Percentiles rank a stretch among this genome's conserved stretches.
phyloP scores from a whole-genome alignment of 2,888 invertebrate genomes.

The Cremastobaeus sp. region DNA sequence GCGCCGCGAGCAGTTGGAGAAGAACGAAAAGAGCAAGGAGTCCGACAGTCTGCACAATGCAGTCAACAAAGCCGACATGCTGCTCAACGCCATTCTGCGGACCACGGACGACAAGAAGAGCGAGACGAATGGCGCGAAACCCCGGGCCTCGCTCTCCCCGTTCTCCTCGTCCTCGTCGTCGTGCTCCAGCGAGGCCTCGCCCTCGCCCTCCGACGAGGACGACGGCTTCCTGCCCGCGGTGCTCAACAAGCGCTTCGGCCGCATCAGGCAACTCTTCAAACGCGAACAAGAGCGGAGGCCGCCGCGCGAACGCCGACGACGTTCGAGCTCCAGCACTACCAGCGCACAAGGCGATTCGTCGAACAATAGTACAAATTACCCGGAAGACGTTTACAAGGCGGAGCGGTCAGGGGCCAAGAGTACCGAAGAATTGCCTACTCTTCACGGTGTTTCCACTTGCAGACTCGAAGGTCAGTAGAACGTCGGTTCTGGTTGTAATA shows the following conservation, averaged over 20 bases:
- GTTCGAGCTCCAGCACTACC: slow-evolving; percentile 46
- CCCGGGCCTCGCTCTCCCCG: slow-evolving; percentile 46
- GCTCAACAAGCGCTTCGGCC: slow-evolving; percentile 71
- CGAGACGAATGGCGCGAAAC: slow-evolving; percentile 67
- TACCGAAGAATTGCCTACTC: background rate
- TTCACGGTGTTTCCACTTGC: slow-evolving; percentile 19
- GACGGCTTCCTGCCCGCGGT: slow-evolving; percentile 69
- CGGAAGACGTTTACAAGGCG: slow-evolving; percentile 40
- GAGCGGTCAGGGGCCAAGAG: background rate
- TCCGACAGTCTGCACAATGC: slow-evolving; percentile 62
- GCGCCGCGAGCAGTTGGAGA: slow-evolving; percentile 27
- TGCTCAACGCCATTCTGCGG: slow-evolving; percentile 81
- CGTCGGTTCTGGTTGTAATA: no score
- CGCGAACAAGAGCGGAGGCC: slow-evolving; percentile 60
- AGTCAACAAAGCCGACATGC: slow-evolving; percentile 79
- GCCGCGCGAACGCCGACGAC: slow-evolving; percentile 17
- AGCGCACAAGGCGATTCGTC: slow-evolving; percentile 64
- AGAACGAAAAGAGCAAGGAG: slow-evolving; percentile 21
- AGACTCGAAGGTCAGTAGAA: slow-evolving; percentile 29
- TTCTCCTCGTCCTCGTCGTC: slow-evolving; percentile 33
- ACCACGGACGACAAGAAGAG: slow-evolving; percentile 36
- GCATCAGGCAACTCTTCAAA: slow-evolving; percentile 72
- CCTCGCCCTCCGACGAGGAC: slow-evolving; percentile 61
- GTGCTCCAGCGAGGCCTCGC: slow-evolving; percentile 33
- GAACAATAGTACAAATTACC: slow-evolving; percentile 70